A percentile compares a stretch with the other conserved stretches of the same genome.
Evolutionary conservation across 1,140 invertebrate species (phyloP).

Genomic region (Drosophila nannoptera): DNA sequence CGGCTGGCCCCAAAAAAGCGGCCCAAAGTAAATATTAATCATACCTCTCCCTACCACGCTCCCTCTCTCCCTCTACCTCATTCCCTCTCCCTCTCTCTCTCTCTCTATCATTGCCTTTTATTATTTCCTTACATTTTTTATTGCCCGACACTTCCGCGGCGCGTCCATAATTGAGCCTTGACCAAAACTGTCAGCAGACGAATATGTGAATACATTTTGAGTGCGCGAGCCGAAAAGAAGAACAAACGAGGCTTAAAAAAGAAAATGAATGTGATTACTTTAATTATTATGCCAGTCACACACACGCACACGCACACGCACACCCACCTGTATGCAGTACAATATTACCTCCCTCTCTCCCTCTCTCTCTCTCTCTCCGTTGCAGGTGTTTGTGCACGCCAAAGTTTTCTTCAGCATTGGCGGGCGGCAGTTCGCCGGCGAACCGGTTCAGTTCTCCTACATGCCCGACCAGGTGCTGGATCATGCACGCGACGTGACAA

Average conservation of each 20-base stretch:
- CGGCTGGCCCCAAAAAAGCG: constrained; percentile 41
- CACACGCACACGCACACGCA: constrained; percentile 11
- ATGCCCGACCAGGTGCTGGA: constrained; percentile 90
- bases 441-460: constrained; percentile 83
- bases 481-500: constrained; percentile 89
- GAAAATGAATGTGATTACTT: constrained; percentile 46
- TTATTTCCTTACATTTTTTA: constrained; percentile 15
- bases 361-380: constrained; percentile 16
- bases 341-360: background rate
- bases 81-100: background rate
- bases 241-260: constrained; percentile 26
- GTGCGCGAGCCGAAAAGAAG: constrained; percentile 1
- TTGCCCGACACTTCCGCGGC: constrained; percentile 51
- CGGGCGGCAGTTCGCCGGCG: constrained; percentile 84
- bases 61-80: too few relatives aligned
- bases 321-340: constrained; percentile 15
- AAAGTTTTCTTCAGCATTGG: constrained; percentile 88
- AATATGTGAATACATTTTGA: constrained; percentile 36
- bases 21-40: constrained; percentile 35
- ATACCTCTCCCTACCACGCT: too few relatives aligned
- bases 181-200: constrained; percentile 48
- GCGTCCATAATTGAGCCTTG: constrained; percentile 39
- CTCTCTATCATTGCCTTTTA: constrained; percentile 5
- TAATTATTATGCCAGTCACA: constrained; percentile 70
- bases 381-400: constrained; percentile 85